These are phyloP conservation scores for Falco columbarius DNA, from an alignment of 2,797 vertebrate genomes.

Conservation along the genomic window DNA sequence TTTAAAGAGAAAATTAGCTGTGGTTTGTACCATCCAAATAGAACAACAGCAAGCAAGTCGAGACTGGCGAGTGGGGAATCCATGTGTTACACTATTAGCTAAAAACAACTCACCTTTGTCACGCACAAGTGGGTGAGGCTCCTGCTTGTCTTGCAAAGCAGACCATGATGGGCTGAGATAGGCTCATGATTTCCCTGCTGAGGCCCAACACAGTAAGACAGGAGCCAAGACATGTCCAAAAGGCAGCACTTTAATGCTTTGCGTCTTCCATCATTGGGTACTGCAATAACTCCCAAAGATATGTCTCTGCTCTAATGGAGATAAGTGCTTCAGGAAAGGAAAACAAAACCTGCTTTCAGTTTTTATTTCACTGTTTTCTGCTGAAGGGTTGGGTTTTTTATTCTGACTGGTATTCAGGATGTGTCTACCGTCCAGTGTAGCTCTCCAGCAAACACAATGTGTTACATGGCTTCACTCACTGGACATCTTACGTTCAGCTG, in stretches of 20 bases:
- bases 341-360: constrained; percentile 41
- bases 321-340: constrained; percentile 56
- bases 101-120: constrained; percentile 46
- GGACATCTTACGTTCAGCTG: neutral
- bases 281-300: constrained; percentile 1
- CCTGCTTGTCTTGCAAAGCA: constrained; percentile 51
- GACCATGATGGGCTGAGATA: neutral
- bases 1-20: constrained; percentile 12
- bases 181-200: neutral
- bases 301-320: constrained; percentile 60
- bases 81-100: constrained; percentile 11
- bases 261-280: neutral
- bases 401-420: neutral
- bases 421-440: neutral
- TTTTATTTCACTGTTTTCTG: constrained; percentile 29
- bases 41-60: neutral
- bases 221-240: constrained; percentile 31
- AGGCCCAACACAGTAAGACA: neutral
- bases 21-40: neutral
- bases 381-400: neutral
- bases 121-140: neutral
- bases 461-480: fast-evolving
- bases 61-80: neutral
- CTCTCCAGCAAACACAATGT: neutral
- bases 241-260: neutral